phyloP scores from a whole-genome alignment of 2,113 vertebrate genomes.

The Phodopus roborovskii region DNA sequence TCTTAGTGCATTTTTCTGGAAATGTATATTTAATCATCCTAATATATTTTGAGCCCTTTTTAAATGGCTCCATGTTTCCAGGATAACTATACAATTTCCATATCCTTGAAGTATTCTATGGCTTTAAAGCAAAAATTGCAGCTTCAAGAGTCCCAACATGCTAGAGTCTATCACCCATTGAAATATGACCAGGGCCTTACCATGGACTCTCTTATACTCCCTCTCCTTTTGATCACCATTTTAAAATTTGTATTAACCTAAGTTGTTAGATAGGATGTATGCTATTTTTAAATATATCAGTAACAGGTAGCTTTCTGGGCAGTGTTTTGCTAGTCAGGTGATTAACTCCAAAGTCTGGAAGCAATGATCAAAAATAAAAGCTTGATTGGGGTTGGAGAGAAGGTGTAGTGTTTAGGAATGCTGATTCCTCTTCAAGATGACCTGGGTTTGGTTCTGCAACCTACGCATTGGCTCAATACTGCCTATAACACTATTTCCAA shows the following conservation, averaged over 20 bases:
- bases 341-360: background rate
- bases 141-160: background rate
- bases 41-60: background rate
- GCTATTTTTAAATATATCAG: background rate
- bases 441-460: no score
- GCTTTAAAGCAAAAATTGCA: background rate
- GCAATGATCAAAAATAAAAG: no score
- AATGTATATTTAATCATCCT: slow-evolving; percentile 10
- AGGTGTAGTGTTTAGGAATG: no score
- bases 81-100: background rate
- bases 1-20: background rate
- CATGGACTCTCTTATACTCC: background rate
- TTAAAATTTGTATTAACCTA: background rate
- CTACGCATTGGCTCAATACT: no score
- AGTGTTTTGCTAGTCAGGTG: background rate
- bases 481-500: no score
- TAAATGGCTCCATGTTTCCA: background rate
- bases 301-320: background rate
- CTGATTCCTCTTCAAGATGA: no score
- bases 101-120: background rate
- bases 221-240: background rate
- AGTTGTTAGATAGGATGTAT: background rate
- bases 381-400: no score
- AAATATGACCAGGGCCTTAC: background rate
- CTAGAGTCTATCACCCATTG: background rate